phyloP scores from a whole-genome alignment of 2,888 invertebrate species.

The Campopleginae sp. region DNA sequence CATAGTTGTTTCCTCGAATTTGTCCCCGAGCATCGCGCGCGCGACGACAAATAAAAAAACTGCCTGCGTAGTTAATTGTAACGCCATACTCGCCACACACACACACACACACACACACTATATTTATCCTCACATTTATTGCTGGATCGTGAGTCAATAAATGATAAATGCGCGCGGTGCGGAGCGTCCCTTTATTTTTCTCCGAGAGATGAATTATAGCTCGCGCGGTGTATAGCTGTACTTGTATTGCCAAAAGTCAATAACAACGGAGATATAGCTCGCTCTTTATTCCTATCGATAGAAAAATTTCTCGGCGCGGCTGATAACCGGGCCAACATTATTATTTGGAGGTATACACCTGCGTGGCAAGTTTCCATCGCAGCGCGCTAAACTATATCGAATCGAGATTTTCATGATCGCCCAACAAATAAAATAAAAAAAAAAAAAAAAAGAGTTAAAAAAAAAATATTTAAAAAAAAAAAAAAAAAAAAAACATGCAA shows the following conservation, averaged over 20 bases:
- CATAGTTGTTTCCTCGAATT: conserved; percentile 54
- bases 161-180: conserved; percentile 41
- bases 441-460: background rate
- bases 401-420: background rate
- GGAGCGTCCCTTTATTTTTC: conserved; percentile 3
- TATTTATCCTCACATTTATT: conserved; percentile 15
- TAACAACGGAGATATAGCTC: background rate
- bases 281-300: too few relatives aligned
- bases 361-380: background rate
- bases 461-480: too few relatives aligned
- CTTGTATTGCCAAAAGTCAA: conserved; percentile 10
- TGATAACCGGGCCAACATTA: too few relatives aligned
- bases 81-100: background rate
- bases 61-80: conserved; percentile 41
- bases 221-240: too few relatives aligned
- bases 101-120: too few relatives aligned
- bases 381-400: background rate
- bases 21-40: conserved; percentile 24
- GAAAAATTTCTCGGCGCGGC: too few relatives aligned
- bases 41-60: conserved; percentile 38
- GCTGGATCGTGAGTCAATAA: conserved; percentile 23
- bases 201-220: background rate
- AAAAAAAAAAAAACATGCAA: too few relatives aligned
- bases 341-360: background rate
- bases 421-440: background rate